These are phyloP conservation scores for Danaus chrysippus DNA, from an alignment of 2,888 invertebrate genomes.

Conservation along the genomic window DNA sequence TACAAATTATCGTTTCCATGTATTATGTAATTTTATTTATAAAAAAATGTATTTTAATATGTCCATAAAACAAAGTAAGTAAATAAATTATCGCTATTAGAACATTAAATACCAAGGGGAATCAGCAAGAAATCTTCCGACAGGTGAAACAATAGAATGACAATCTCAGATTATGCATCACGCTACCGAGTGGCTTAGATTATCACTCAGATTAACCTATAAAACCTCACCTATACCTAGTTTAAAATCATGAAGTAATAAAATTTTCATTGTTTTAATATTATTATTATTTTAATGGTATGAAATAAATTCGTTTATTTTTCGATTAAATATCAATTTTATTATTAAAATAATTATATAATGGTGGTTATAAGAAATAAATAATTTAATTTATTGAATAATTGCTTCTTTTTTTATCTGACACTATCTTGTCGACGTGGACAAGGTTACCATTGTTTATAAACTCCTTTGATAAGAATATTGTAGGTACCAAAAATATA, in stretches of 20 bases:
- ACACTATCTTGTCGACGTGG: conserved; percentile 37
- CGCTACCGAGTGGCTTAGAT: conserved; percentile 21
- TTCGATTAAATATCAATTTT: no score
- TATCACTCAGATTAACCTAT: conserved; percentile 29
- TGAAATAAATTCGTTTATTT: no score
- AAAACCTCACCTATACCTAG: conserved; percentile 18
- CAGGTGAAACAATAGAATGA: conserved; percentile 30
- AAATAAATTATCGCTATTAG: conserved; percentile 19
- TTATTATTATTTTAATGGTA: no score
- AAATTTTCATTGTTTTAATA: no score
- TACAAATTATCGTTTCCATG: not conserved
- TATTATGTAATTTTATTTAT: not conserved
- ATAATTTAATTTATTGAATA: no score
- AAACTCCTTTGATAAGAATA: conserved; percentile 53
- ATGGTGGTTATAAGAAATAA: no score
- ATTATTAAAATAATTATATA: no score
- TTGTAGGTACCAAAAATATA: conserved; percentile 27
- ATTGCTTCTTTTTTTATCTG: conserved; percentile 1
- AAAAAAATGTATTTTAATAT: conserved; percentile 2
- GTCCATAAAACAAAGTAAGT: conserved; percentile 12
- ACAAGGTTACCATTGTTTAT: conserved; percentile 70
- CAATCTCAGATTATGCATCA: conserved; percentile 26
- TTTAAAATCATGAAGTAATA: no score
- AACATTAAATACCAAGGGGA: conserved; percentile 22
- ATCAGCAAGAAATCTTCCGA: conserved; percentile 27